Base-by-base conservation (phyloP, 2,888 invertebrate species). In the Coenonympha arcania region DNA sequence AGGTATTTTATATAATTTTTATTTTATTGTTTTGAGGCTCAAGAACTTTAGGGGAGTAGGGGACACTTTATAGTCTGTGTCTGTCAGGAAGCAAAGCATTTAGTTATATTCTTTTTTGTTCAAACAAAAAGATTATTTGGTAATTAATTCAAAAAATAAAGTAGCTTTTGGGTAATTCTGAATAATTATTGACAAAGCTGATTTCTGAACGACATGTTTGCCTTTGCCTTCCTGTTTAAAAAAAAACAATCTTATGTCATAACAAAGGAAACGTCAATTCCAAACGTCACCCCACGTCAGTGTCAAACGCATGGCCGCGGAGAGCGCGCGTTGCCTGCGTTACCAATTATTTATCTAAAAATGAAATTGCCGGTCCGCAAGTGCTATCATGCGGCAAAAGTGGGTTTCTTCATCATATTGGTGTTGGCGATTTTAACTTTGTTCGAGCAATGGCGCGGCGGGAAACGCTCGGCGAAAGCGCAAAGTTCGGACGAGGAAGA, bases 151-250 rank as follows among this genome's bases (percentile, higher is more conserved):
- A n/a, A n/a, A n/a, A n/a, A n/a, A n/a, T n/a, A n/a, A n/a, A n/a
- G n/a, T n/a, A n/a, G n/a, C n/a, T n/a, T n/a, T n/a, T n/a, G n/a
- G n/a, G n/a, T n/a, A n/a, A n/a, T n/a, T n/a, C n/a, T n/a, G n/a
- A n/a, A n/a, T n/a, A n/a, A n/a, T n/a, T n/a, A n/a, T n/a, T n/a
- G n/a, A n/a, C n/a, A n/a, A n/a, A n/a, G n/a, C n/a, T 11, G 19
- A 37, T 8, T 76, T 64, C 73, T 63, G 66, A 70, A 72, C 66
- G 59, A 59, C 78, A 91, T 66, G 95, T 94, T 42, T 91, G 93
- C 55, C 90, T 61, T 71, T 52, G 60, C 65, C 61, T 71, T 80
- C 78, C 79, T 73, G 79, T 78, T 76, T 66, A 65, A 76, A 71
- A 80, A 73, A 64, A 48, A 55, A 57, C 66, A 57, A 68, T 24